phyloP scores from a whole-genome alignment of 2,113 vertebrate species.

The Indicator indicator region DNA sequence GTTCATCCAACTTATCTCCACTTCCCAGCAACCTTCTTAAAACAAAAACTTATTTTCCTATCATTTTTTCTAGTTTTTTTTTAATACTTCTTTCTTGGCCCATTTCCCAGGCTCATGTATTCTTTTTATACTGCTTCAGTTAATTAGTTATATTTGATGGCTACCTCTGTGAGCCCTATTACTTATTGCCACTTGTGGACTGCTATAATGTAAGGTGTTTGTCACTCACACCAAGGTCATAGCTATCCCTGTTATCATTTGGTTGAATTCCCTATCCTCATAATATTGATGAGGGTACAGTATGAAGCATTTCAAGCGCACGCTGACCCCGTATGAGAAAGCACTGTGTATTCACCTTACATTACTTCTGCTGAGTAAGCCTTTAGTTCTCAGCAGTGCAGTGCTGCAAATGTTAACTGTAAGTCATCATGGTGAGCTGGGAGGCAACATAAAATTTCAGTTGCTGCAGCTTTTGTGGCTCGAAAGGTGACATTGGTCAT shows the following conservation, averaged over 20 bases:
- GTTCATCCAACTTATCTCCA: constrained; percentile 20
- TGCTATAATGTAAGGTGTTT: constrained; percentile 53
- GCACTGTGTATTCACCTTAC: background rate
- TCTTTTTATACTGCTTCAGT: constrained; percentile 41
- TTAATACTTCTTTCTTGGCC: constrained; percentile 65
- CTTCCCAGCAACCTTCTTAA: constrained; percentile 33
- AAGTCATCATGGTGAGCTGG: constrained; percentile 43
- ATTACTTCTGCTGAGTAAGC: constrained; percentile 46
- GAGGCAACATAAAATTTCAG: constrained; percentile 60
- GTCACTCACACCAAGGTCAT: constrained; percentile 68
- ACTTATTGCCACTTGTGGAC: constrained; percentile 69
- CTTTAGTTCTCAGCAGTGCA: constrained; percentile 5
- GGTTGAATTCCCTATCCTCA: constrained; percentile 7
- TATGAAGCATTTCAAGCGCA: background rate
- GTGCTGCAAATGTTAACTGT: constrained; percentile 55
- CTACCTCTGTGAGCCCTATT: constrained; percentile 56
- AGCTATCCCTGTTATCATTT: constrained; percentile 37
- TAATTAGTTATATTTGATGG: constrained; percentile 78
- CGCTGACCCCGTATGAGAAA: background rate
- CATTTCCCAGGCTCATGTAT: constrained; percentile 70
- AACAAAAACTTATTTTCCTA: constrained; percentile 19
- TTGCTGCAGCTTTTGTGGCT: constrained; percentile 38
- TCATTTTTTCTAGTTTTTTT: background rate
- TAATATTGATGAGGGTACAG: constrained; percentile 37
- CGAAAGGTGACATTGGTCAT: constrained; percentile 37